Evolutionary conservation across 2,797 vertebrate species (phyloP), one percentile per base, ranked within the genome.

Genomic region (Gymnothorax reevesii): DNA sequence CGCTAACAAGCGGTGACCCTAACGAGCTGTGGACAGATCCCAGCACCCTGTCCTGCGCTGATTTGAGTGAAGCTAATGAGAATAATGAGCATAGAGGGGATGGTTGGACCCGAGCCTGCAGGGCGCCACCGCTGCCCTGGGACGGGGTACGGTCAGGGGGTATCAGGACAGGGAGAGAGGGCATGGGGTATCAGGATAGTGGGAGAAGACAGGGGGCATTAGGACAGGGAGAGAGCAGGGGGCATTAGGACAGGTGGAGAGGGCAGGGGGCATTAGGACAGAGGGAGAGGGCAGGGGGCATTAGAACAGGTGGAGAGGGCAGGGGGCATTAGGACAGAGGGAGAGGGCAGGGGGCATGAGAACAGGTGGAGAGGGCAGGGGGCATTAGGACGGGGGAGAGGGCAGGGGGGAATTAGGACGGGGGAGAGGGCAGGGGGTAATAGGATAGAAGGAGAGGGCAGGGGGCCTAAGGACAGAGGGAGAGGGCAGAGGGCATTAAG

Each of bases 51-150:
- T 95, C 94, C 92, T 86, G 85, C 55, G 10, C 91, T 96, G 95
- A 96, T 96, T 95, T 95, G 95, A 95, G 91, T 90, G 86, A 85
- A 93, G 87, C 91, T 95, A 96, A 96, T 95, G 95, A 96, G 93
- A 96, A 95, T 96, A 96, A 97, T 95, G 94, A 96, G 93, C 92
- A 91, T 83, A 84, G 83, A 91, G 75, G 90, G 88, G 89, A n/a
- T n/a, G 91, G 89, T 94, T 95, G 94, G 94, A 94, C 92, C 88
- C 89, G 87, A 85, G 95, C 94, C 95, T 95, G 92, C 90, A 87
- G 90, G 95, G 94, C 93, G 93, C 93, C 92, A 91, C 87, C 89
- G 93, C 94, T 94, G 93, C 93, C 93, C 93, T 94, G 93, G 94
- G 95, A 95, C 94, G 90, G 86, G 94, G 94, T 94, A 93, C 94